A percentile compares a stretch with the other conserved stretches of the same genome.
phyloP scores from a whole-genome alignment of 1,140 invertebrate species.

The Wiebesia pumilae region DNA sequence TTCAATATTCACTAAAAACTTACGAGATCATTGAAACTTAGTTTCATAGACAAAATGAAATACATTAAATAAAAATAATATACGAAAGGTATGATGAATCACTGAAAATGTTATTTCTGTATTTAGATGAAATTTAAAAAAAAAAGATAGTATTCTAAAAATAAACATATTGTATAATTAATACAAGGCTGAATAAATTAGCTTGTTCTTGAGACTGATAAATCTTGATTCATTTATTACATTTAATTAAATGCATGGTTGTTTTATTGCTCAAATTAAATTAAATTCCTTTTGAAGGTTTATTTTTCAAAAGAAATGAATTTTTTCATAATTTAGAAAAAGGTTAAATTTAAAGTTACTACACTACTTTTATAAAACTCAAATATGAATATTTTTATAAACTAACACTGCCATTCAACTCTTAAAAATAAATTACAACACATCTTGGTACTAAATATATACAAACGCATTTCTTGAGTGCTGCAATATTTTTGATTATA shows the following conservation, averaged over 20 bases:
- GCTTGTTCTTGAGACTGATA: not conserved
- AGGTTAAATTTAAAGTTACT: too few relatives aligned
- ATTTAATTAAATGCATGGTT: not conserved
- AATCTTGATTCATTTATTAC: not conserved
- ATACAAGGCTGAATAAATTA: not conserved
- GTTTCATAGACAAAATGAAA: too few relatives aligned
- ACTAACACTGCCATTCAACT: not conserved
- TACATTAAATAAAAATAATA: too few relatives aligned
- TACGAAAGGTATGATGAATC: too few relatives aligned
- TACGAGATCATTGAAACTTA: too few relatives aligned
- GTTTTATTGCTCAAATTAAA: too few relatives aligned
- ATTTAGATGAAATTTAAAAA: too few relatives aligned
- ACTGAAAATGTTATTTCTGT: too few relatives aligned
- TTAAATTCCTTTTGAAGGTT: too few relatives aligned
- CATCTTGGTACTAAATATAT: not conserved
- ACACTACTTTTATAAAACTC: not conserved
- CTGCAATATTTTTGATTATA: not conserved
- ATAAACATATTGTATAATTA: not conserved
- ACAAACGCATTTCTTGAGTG: not conserved
- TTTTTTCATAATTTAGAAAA: too few relatives aligned
- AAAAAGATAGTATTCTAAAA: not conserved
- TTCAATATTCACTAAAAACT: too few relatives aligned
- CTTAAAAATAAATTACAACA: not conserved
- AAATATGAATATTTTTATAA: slow-evolving; percentile 1
- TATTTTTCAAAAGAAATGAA: too few relatives aligned